These are phyloP conservation scores for Agraylea sexmaculata DNA, from an alignment of 1,140 invertebrate species.

Conservation along the genomic window DNA sequence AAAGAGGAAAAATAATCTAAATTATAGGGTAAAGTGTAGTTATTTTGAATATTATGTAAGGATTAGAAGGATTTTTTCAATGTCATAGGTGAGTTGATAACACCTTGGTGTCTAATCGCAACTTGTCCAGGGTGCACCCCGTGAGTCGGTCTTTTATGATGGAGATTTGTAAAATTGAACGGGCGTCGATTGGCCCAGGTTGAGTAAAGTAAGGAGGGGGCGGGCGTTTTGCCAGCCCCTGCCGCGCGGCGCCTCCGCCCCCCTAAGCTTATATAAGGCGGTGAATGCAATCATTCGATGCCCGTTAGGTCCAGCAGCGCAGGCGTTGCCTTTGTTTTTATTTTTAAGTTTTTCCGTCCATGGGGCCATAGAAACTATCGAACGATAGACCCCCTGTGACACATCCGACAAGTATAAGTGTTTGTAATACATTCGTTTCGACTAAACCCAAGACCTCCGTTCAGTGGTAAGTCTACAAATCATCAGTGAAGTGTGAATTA, in stretches of 20 bases:
- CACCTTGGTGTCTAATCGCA: too few species aligned
- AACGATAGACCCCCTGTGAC: conserved; percentile 17
- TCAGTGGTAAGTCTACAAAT: conserved; percentile 16
- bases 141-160: too few species aligned
- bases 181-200: too few species aligned
- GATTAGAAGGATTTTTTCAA: too few species aligned
- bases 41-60: too few species aligned
- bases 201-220: conserved; percentile 23
- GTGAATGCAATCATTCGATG: conserved; percentile 29
- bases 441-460: conserved; percentile 15
- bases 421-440: conserved; percentile 12
- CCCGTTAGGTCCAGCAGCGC: conserved; percentile 39
- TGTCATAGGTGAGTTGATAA: too few species aligned
- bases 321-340: conserved; percentile 33
- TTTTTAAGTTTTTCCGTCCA: conserved; percentile 22
- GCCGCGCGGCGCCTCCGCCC: conserved; percentile 31
- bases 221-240: conserved; percentile 26
- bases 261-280: conserved; percentile 38
- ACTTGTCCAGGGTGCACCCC: too few species aligned
- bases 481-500: conserved; percentile 26
- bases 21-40: too few species aligned
- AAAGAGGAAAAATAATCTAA: too few species aligned
- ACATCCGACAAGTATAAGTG: conserved; percentile 9
- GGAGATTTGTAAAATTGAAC: too few species aligned
- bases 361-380: conserved; percentile 19